Evolutionary conservation across 2,797 vertebrate species (phyloP), one percentile per base, ranked within the genome.

Genomic region (Myoxocephalus aenaeus): DNA sequence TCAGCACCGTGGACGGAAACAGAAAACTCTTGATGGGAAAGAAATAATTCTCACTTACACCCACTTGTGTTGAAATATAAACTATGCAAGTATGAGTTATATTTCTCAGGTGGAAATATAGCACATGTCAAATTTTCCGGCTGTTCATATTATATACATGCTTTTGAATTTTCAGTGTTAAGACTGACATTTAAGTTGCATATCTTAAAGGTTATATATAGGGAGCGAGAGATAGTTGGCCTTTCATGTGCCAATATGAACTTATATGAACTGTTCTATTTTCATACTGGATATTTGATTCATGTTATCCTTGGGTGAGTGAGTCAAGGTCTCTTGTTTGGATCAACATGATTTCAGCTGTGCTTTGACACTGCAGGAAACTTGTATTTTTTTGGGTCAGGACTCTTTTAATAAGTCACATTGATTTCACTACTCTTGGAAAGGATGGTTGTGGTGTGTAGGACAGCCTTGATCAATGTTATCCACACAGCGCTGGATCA

Each of bases 381-480:
- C 80, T 72, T 73, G 71, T 38, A 10, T 74, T 86, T 82, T 82
- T 25, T 59, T 14, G 83, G 87, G 83, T 88, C 86, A 86, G 59
- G 29, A 40, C 40, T 83, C 74, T 76, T 83, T 91, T 80, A 87
- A 86, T 90, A 89, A 92, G 82, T 89, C 80, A 77, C 70, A 83
- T 67, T 70, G 80, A 85, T 80, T 90, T 83, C 72, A 70, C 67
- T 75, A 32, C 65, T 72, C 72, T 85, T 78, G 59, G 61, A 79
- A 62, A 76, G 62, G 69, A 76, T 20, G 25, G 70, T 59, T 51
- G 27, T 58, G 75, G 77, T 75, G 65, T 36, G 68, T 65, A 84
- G 70, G 38, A 77, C 54, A 86, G 67, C 88, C 92, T 92, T 91
- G 86, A 92, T 92, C 90, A 87, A 80, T 83, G 82, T 81, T 86